Evolutionary conservation across 1,140 invertebrate genomes (phyloP).

Genomic region (Hermetia illucens): DNA sequence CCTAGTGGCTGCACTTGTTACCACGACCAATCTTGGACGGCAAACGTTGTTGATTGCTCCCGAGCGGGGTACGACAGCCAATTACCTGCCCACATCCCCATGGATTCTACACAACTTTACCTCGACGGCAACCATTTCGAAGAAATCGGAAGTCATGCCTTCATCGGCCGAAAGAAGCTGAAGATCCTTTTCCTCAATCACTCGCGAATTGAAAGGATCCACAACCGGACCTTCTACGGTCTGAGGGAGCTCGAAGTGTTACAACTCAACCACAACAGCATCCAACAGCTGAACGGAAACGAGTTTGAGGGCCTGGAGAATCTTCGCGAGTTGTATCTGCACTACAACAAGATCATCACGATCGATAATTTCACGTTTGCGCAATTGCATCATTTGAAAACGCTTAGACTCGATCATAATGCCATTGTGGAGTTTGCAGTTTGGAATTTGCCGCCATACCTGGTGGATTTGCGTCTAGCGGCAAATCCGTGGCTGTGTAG

Average conservation of each 20-base stretch:
- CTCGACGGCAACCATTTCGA: constrained; percentile 77
- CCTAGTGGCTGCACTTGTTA: constrained; percentile 83
- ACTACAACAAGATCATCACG: constrained; percentile 60
- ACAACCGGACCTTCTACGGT: constrained; percentile 83
- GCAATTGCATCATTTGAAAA: constrained; percentile 49
- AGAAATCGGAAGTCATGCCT: constrained; percentile 66
- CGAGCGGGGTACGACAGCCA: constrained; percentile 51
- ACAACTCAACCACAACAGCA: constrained; percentile 65
- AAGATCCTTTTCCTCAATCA: constrained; percentile 71
- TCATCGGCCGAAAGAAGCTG: constrained; percentile 77
- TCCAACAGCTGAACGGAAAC: constrained; percentile 61
- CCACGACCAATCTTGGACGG: constrained; percentile 82
- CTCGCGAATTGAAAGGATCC: constrained; percentile 70
- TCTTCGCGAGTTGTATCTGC: constrained; percentile 69
- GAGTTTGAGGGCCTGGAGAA: constrained; percentile 66
- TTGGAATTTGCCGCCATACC: constrained; percentile 50
- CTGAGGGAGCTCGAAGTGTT: constrained; percentile 65
- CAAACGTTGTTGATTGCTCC: constrained; percentile 84
- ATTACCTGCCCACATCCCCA: constrained; percentile 73
- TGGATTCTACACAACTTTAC: constrained; percentile 83
- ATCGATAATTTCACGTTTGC: constrained; percentile 69
- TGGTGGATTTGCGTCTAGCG: constrained; percentile 54
- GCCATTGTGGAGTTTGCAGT: constrained; percentile 54
- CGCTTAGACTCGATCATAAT: constrained; percentile 66
- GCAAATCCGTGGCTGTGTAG: constrained; percentile 80